Base-by-base conservation (phyloP, 2,797 vertebrate genomes). In the Danio choprae region DNA sequence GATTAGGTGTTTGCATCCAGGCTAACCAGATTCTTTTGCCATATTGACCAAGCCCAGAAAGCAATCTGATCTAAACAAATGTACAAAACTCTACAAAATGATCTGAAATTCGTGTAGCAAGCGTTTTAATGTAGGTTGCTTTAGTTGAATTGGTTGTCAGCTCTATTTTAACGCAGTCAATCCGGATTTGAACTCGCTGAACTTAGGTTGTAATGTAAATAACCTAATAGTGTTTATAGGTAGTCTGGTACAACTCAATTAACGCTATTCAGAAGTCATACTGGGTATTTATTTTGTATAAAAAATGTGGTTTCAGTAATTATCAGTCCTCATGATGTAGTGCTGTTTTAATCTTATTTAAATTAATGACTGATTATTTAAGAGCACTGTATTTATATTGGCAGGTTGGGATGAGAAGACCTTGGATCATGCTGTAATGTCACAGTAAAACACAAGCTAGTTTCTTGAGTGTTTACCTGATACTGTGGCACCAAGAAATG, bases 401-500 rank as follows among this genome's bases (percentile, higher is more conserved):
- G 62, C 81, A 74, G 80, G 74, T 73, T 75, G 50, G 74, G 69
- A 55, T 65, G 67, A 65, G 44, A 53, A 65, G 44, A 44, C 51
- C 22, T 55, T 58, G 59, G 69, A 68, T 50, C 60, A 67, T 59
- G 60, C 74, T 75, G 67, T 80, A 74, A 77, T 71, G 53, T 80
- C 70, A 68, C 78, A 46, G 20, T 76, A 53, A 83, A 77, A 40
- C 60, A 43, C 44, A 60, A 58, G 20, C 56, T 68, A 79, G 41
- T 73, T 44, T 76, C 46, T 22, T 74, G 51, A 81, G 63, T 63
- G 56, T 53, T 0, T 77, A 55, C 1, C n/a, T 75, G 59, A 12
- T 83, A 69, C 50, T 76, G 53, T 63, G 18, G 51, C 53, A 55
- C 74, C 76, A 46, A 79, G 81, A 84, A 81, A 83, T 86, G 84